Conservation (phyloP, 2,113 vertebrate species). For the Gadus macrocephalus region DNA sequence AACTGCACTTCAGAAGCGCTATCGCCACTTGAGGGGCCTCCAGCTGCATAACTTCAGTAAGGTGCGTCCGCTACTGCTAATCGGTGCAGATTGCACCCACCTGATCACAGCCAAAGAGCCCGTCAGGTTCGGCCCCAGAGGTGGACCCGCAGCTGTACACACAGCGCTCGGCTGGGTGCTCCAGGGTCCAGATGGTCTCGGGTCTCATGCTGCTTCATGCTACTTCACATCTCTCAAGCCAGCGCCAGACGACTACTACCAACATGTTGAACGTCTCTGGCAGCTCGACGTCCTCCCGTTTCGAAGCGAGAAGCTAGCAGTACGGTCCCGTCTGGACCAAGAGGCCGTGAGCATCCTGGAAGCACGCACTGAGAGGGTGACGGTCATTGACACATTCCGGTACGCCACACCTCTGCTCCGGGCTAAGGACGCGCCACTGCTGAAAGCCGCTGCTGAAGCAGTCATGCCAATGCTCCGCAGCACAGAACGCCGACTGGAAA, state of each 20-base stretch:
- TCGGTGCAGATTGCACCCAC: neutral
- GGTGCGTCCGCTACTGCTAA: too few relatives aligned
- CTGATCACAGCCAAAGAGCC: neutral
- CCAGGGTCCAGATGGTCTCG: too few relatives aligned
- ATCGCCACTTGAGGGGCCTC: too few relatives aligned
- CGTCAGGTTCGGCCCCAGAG: too few relatives aligned
- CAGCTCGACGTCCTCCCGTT: too few relatives aligned
- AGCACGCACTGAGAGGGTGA: neutral
- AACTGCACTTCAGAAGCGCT: neutral
- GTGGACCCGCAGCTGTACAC: too few relatives aligned
- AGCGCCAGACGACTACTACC: too few relatives aligned
- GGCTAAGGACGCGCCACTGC: neutral
- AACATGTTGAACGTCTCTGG: too few relatives aligned
- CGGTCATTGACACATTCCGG: neutral
- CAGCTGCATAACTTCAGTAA: slow-evolving; percentile 1
- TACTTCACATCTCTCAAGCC: too few relatives aligned
- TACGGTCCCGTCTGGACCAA: slow-evolving; percentile 4
- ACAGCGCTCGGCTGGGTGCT: too few relatives aligned
- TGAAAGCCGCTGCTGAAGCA: neutral
- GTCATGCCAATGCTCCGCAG: neutral
- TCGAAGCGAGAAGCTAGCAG: neutral
- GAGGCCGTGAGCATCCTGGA: neutral
- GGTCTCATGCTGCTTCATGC: too few relatives aligned
- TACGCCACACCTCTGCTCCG: neutral
- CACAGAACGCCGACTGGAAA: neutral